Conservation (phyloP, 1,140 invertebrate genomes). For the Drosophila chauvacae region DNA sequence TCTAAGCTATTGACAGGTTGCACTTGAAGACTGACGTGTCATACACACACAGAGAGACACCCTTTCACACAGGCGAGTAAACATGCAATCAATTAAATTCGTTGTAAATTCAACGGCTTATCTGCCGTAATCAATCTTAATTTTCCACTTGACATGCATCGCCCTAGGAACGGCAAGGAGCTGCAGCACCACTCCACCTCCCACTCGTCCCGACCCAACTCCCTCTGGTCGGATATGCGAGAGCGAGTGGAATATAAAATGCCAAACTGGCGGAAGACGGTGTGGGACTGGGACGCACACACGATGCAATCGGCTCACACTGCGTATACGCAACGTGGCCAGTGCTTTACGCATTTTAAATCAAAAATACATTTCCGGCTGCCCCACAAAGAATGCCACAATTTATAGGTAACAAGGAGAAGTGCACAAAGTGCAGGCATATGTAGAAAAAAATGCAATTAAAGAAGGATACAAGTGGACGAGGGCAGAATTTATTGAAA, state of each 20-base stretch:
- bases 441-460: slow-evolving; percentile 33
- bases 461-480: slow-evolving; percentile 7
- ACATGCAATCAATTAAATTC: slow-evolving; percentile 83
- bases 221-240: slow-evolving; percentile 15
- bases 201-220: slow-evolving; percentile 15
- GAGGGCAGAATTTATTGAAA: background rate
- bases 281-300: slow-evolving; percentile 9
- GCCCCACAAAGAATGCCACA: slow-evolving; percentile 62
- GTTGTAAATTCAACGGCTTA: slow-evolving; percentile 82
- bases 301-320: slow-evolving; percentile 43
- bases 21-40: slow-evolving; percentile 64
- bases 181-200: slow-evolving; percentile 11
- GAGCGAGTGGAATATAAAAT: slow-evolving; percentile 16
- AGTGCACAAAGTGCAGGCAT: slow-evolving; percentile 54
- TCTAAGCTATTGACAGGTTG: slow-evolving; percentile 76
- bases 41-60: slow-evolving; percentile 11
- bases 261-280: background rate
- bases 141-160: slow-evolving; percentile 81
- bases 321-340: slow-evolving; percentile 64
- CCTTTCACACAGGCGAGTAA: slow-evolving; percentile 47
- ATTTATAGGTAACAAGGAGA: slow-evolving; percentile 64
- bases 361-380: slow-evolving; percentile 81
- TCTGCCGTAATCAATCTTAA: slow-evolving; percentile 82
- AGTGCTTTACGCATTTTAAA: slow-evolving; percentile 79
- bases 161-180: slow-evolving; percentile 43